Evolutionary conservation across 2,888 invertebrate species (phyloP), one percentile per base, ranked within the genome.

Genomic region (Idaea dimidiata): DNA sequence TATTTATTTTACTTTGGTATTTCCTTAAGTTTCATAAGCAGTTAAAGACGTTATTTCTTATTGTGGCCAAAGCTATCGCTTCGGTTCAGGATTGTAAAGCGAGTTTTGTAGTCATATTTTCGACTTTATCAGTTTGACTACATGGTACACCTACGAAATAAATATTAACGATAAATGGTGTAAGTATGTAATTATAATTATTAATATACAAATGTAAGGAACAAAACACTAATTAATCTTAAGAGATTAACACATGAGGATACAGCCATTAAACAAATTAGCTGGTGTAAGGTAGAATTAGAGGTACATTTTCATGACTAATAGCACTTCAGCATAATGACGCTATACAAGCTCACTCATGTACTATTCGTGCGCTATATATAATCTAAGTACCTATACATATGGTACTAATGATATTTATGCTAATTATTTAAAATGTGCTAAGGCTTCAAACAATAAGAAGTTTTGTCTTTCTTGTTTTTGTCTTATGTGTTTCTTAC

Each of bases 261-360:
- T 67, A 68, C 67, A 70, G 63, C 77, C 71, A 80, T 80, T 80
- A 80, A 64, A 73, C 79, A 80, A 80, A 80, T 80, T 79, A 80
- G 76, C 73, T 70, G 64, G 65, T 71, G 71, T 77, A 72, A 72
- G 71, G 69, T 73, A 65, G 62, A 62, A 66, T 65, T 63, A 67
- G 68, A 60, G 43, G 43, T 43, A 43, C 43, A 43, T 14, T 43
- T 43, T 43, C 56, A 56, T 56, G 56, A 56, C 17, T 56, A 56
- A 56, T 18, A 56, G 18, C 56, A 56, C 56, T 56, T 18, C 56
- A 56, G 56, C 56, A 43, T 56, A 56, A 17, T 56, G 18, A 56
- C 54, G 56, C 17, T 43, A 43, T 43, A 43, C 43, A 8, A 14
- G 43, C 43, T 10, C 43, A 10, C 14, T 43, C 43, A 14, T 43